Percentiles rank a stretch among this genome's conserved stretches.
These are phyloP conservation scores for Lycocerus yunnanus DNA, from an alignment of 2,888 invertebrate species.

Conservation along the genomic window DNA sequence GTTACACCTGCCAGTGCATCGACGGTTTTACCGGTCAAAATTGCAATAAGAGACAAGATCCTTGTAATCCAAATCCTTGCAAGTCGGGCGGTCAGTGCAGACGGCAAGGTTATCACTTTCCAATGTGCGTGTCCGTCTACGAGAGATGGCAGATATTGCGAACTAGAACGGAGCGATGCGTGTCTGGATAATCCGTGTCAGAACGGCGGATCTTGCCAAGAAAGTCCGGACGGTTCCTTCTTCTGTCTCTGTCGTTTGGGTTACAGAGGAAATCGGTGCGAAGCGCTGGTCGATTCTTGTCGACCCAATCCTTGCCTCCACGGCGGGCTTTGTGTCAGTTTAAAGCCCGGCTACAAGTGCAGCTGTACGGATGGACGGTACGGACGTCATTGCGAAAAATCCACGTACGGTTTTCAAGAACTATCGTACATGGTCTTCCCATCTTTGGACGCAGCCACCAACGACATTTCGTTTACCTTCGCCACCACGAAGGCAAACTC, in stretches of 20 bases:
- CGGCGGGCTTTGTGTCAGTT: conserved; percentile 84
- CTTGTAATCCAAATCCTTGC: conserved; percentile 90
- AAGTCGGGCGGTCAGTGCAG: conserved; percentile 82
- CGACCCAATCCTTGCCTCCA: conserved; percentile 91
- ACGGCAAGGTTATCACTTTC: conserved; percentile 81
- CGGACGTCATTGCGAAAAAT: conserved; percentile 88
- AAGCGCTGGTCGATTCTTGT: conserved; percentile 86
- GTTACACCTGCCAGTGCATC: conserved; percentile 79
- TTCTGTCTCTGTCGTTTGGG: conserved; percentile 92
- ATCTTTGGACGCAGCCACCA: conserved; percentile 83
- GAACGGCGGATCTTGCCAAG: conserved; percentile 90
- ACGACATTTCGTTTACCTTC: conserved; percentile 89
- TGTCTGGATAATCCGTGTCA: conserved; percentile 86
- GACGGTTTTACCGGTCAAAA: conserved; percentile 82
- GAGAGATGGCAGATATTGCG: conserved; percentile 83
- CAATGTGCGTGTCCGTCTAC: conserved; percentile 79
- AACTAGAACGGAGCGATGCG: conserved; percentile 80
- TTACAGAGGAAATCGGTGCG: conserved; percentile 89
- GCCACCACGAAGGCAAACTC: conserved; percentile 87
- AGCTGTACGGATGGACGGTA: conserved; percentile 87
- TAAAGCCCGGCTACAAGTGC: conserved; percentile 86
- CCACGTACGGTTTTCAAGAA: conserved; percentile 87
- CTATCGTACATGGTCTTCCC: conserved; percentile 90
- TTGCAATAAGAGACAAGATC: conserved; percentile 87
- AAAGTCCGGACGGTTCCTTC: conserved; percentile 86